Conservation (phyloP, 2,888 invertebrate species). For the Junonia oenone region DNA sequence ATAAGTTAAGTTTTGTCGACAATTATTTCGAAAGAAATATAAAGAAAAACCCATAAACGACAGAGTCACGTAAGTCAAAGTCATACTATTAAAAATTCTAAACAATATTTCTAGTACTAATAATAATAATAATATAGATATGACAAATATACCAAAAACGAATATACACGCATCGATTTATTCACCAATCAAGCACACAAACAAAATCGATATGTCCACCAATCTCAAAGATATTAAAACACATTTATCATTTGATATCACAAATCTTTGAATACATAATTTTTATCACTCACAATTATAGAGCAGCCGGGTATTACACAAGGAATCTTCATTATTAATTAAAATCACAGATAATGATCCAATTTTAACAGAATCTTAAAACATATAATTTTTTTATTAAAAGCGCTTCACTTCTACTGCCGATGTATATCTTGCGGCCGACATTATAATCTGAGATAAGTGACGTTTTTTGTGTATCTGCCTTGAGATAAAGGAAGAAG, state of each 20-base stretch:
- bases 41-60: too few relatives aligned
- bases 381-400: slow-evolving; percentile 35
- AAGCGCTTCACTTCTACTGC: slow-evolving; percentile 33
- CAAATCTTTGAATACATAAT: background rate
- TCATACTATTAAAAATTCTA: too few relatives aligned
- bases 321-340: slow-evolving; percentile 48
- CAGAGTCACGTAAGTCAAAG: too few relatives aligned
- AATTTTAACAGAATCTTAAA: slow-evolving; percentile 9
- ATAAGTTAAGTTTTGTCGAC: too few relatives aligned
- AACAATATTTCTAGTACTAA: too few relatives aligned
- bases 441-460: slow-evolving; percentile 51
- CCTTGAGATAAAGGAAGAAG: slow-evolving; percentile 29
- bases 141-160: too few relatives aligned
- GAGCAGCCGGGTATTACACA: slow-evolving; percentile 61
- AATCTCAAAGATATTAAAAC: background rate
- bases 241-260: background rate
- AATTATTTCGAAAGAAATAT: too few relatives aligned
- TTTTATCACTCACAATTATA: slow-evolving; percentile 44
- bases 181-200: too few relatives aligned
- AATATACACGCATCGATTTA: too few relatives aligned
- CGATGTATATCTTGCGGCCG: slow-evolving; percentile 30
- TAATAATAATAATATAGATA: too few relatives aligned
- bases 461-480: slow-evolving; percentile 31
- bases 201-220: background rate
- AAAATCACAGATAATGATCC: slow-evolving; percentile 1